phyloP scores from a whole-genome alignment of 1,140 invertebrate species.

The Lysiphlebus fabarum region DNA sequence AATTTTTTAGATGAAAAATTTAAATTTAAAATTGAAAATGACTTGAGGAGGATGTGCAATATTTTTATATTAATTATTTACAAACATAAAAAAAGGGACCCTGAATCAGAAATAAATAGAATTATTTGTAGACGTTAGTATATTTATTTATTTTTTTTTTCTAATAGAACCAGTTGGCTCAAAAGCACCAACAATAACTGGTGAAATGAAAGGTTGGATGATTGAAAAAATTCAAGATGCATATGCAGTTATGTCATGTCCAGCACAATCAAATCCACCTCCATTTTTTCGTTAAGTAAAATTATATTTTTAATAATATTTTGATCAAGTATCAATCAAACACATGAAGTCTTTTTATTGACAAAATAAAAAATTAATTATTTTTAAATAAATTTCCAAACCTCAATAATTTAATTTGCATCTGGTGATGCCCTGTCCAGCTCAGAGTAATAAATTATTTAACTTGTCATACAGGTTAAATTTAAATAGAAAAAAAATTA shows the following conservation, averaged over 20 bases:
- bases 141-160: conserved; percentile 10
- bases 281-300: conserved; percentile 47
- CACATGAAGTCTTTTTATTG: not conserved
- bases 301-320: too few species aligned
- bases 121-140: too few species aligned
- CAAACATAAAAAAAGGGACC: not conserved
- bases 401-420: conserved; percentile 32
- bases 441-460: conserved; percentile 57
- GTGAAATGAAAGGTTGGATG: conserved; percentile 51
- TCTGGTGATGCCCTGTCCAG: conserved; percentile 61
- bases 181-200: conserved; percentile 56
- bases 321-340: too few species aligned
- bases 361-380: too few species aligned
- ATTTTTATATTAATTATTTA: conserved; percentile 10
- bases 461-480: too few species aligned
- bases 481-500: too few species aligned
- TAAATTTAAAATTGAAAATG: too few species aligned
- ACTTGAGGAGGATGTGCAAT: too few species aligned
- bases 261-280: conserved; percentile 49
- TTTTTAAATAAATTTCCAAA: too few species aligned
- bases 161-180: conserved; percentile 57
- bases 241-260: conserved; percentile 43
- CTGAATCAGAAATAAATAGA: too few species aligned
- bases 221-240: conserved; percentile 37
- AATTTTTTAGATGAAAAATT: not conserved